Evolutionary conservation across 2,113 vertebrate genomes (phyloP).

Genomic region (Anas platyrhynchos): DNA sequence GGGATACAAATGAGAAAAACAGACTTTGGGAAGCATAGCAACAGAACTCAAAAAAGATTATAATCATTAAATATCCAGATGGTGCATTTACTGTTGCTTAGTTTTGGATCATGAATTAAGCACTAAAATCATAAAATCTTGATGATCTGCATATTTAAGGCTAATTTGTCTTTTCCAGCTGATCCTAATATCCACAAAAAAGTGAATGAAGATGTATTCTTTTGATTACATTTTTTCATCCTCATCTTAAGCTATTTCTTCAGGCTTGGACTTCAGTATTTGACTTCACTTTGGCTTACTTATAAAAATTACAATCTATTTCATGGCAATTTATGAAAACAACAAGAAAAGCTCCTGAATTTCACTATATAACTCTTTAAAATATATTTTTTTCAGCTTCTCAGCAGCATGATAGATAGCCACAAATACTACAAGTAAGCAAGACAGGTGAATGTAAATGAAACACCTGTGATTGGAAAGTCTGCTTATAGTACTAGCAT

Average conservation of each 20-base stretch:
- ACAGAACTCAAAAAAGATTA: background rate
- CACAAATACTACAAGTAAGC: background rate
- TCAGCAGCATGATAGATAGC: background rate
- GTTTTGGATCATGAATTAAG: background rate
- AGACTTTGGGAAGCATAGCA: background rate
- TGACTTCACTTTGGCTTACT: background rate
- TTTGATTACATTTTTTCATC: background rate
- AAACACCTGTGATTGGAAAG: background rate
- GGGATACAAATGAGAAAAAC: background rate
- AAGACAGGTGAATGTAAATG: background rate
- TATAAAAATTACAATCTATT: background rate
- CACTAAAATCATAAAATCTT: background rate
- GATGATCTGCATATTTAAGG: background rate
- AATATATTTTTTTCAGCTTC: background rate
- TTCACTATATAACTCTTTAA: background rate
- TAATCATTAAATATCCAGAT: slow-evolving; percentile 21
- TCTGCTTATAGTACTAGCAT: background rate
- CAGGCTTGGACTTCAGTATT: background rate
- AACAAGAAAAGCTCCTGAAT: background rate
- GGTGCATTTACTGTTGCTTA: background rate
- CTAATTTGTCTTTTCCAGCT: background rate
- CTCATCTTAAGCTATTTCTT: background rate
- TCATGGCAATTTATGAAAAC: background rate
- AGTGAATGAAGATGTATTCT: background rate
- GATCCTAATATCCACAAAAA: background rate